Evolutionary conservation across 2,113 vertebrate genomes (phyloP).

Genomic region (Morone saxatilis): DNA sequence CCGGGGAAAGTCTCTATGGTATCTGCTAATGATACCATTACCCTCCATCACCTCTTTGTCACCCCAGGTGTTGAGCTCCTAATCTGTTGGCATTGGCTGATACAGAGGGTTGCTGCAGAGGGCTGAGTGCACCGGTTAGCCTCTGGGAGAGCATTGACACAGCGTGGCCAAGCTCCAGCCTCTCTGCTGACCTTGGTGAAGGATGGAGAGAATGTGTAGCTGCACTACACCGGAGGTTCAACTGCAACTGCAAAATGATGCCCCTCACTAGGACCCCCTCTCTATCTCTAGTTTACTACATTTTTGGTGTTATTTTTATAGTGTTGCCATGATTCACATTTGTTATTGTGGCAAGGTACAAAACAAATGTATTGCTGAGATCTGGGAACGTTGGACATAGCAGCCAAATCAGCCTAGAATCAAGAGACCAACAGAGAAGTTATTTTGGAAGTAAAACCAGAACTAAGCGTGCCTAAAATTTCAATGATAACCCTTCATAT

Average conservation of each 20-base stretch:
- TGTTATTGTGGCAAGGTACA: neutral
- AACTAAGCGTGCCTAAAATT: neutral
- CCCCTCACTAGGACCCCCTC: constrained; percentile 1
- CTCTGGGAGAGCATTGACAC: constrained; percentile 54
- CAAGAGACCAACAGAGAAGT: neutral
- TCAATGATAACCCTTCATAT: no score
- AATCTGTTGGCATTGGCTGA: constrained; percentile 58
- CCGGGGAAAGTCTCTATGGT: constrained; percentile 44
- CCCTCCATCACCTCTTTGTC: constrained; percentile 55
- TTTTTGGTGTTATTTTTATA: neutral
- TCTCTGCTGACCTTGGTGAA: constrained; percentile 65
- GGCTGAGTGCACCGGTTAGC: constrained; percentile 42
- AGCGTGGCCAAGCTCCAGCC: constrained; percentile 44
- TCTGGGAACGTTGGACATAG: neutral
- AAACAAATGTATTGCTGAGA: neutral
- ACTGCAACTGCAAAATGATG: constrained; percentile 36
- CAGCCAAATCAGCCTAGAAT: no score
- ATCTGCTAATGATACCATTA: constrained; percentile 70
- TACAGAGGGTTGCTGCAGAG: constrained; percentile 38
- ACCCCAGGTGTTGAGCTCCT: constrained; percentile 65
- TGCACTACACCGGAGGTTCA: constrained; percentile 33
- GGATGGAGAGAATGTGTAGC: constrained; percentile 41
- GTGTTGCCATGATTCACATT: neutral
- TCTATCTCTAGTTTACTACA: neutral
- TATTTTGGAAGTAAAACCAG: neutral